These are phyloP conservation scores for Chrysomela aeneicollis DNA, from an alignment of 2,888 invertebrate species.

Conservation along the genomic window DNA sequence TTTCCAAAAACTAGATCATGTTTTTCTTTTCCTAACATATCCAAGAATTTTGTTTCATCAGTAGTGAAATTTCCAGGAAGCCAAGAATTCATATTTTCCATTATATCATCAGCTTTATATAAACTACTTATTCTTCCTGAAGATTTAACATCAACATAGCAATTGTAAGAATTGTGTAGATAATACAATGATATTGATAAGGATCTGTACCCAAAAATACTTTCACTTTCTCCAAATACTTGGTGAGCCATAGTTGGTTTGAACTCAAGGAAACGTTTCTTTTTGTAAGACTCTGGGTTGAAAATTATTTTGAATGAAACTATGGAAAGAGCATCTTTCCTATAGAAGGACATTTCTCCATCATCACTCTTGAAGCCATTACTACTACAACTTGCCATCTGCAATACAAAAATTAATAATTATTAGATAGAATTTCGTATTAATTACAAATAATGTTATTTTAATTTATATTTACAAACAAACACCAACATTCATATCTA, in stretches of 20 bases:
- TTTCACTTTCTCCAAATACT: constrained; percentile 88
- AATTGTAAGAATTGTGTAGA: constrained; percentile 57
- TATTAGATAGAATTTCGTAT: too few species aligned
- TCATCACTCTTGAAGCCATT: constrained; percentile 26
- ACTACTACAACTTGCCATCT: constrained; percentile 31
- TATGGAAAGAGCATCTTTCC: constrained; percentile 44
- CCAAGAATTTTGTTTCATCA: constrained; percentile 45
- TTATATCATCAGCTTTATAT: constrained; percentile 50
- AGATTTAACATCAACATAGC: constrained; percentile 81
- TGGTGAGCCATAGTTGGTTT: constrained; percentile 92
- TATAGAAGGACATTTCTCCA: constrained; percentile 46
- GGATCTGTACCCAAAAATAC: constrained; percentile 92
- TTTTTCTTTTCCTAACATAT: constrained; percentile 46
- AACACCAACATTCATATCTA: too few species aligned
- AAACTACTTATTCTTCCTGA: constrained; percentile 68
- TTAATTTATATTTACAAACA: too few species aligned
- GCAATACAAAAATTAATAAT: constrained; percentile 2
- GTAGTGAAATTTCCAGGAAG: constrained; percentile 51
- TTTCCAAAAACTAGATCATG: constrained; percentile 52
- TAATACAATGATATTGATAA: constrained; percentile 63
- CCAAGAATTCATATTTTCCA: constrained; percentile 51
- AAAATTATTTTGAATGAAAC: constrained; percentile 47
- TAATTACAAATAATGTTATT: too few species aligned
- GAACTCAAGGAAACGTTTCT: constrained; percentile 61
- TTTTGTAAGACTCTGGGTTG: constrained; percentile 39